Percentiles rank a stretch among this genome's conserved stretches.
These are phyloP conservation scores for Chrysoperla carnea DNA, from an alignment of 1,140 invertebrate species.

Conservation along the genomic window DNA sequence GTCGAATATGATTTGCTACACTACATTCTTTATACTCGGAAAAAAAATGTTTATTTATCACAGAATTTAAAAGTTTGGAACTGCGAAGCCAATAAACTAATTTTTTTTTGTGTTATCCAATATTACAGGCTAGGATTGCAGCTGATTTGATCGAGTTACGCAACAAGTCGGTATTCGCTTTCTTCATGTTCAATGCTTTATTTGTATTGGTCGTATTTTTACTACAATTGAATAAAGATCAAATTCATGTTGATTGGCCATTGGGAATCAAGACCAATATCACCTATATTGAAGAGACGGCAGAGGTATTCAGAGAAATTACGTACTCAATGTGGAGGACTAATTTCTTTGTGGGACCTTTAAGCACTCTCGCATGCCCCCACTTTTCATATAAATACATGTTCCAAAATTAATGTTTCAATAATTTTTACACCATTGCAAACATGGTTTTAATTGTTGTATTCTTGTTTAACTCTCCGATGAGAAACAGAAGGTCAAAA, in stretches of 20 bases:
- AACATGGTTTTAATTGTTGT: no score
- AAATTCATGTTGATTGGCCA: slow-evolving; percentile 87
- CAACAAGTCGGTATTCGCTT: slow-evolving; percentile 93
- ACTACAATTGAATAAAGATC: slow-evolving; percentile 95
- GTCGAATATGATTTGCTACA: no score
- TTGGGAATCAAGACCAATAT: slow-evolving; percentile 88
- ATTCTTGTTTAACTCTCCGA: no score
- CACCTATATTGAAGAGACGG: slow-evolving; percentile 77
- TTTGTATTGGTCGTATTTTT: slow-evolving; percentile 97
- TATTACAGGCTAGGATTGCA: slow-evolving; percentile 68
- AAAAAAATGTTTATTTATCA: no score
- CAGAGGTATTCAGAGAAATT: slow-evolving; percentile 44
- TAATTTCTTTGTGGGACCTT: slow-evolving; percentile 3
- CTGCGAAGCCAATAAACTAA: slow-evolving; percentile 13
- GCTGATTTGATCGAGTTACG: slow-evolving; percentile 78
- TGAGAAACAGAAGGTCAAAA: no score
- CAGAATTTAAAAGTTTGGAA: not conserved
- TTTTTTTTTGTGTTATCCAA: slow-evolving; percentile 23
- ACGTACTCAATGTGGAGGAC: not conserved
- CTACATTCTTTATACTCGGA: no score
- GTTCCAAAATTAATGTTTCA: no score
- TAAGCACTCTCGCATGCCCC: not conserved
- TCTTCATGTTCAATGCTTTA: slow-evolving; percentile 98
- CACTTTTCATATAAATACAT: no score
- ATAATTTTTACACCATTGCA: no score